Conservation (phyloP, 2,888 invertebrate species). For the Tanypteryx hageni region DNA sequence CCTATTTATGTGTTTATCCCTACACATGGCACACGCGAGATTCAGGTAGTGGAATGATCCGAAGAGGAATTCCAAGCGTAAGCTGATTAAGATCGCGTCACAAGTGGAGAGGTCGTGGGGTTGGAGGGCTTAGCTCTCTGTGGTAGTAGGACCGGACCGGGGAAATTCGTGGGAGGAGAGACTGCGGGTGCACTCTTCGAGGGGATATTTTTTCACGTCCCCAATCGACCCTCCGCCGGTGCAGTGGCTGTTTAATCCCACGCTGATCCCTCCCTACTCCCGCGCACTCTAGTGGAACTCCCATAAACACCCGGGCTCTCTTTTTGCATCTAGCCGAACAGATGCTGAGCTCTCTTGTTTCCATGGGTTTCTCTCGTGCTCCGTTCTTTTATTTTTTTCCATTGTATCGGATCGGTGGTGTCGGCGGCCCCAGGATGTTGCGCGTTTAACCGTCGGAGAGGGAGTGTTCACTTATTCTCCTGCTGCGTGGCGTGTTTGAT, state of each 20-base stretch:
- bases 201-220: not conserved
- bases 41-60: conserved; percentile 29
- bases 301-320: conserved; percentile 38
- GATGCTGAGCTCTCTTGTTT: conserved; percentile 49
- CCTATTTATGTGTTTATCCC: not conserved
- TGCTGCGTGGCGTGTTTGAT: not conserved
- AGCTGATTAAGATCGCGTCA: conserved; percentile 43
- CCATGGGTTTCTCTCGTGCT: conserved; percentile 15
- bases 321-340: conserved; percentile 39
- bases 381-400: too few species aligned
- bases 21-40: not conserved
- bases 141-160: not conserved
- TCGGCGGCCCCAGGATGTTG: too few species aligned
- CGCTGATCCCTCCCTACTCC: not conserved
- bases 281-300: not conserved
- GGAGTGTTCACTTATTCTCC: not conserved
- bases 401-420: too few species aligned
- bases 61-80: conserved; percentile 39
- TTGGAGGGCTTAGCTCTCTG: not conserved
- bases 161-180: conserved; percentile 8
- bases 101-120: not conserved
- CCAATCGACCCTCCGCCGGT: conserved; percentile 40
- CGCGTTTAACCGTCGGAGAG: not conserved
- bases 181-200: not conserved
- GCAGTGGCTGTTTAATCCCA: conserved; percentile 54